A percentile compares a stretch with the other conserved stretches of the same genome.
Conservation (phyloP, 2,888 invertebrate species). For the Tenthredo amoena region DNA sequence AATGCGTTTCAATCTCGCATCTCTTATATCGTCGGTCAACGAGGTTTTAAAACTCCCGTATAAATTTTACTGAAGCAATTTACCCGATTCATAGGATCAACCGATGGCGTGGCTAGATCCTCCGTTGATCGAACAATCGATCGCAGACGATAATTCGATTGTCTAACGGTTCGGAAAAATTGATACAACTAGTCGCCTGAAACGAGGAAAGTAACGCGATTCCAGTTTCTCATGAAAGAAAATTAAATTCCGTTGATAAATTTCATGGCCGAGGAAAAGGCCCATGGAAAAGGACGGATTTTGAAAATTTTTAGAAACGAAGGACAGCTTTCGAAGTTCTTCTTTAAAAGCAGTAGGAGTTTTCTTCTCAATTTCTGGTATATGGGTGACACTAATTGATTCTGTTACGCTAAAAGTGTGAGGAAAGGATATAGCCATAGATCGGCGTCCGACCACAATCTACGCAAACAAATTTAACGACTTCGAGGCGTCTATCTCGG, state of each 20-base stretch:
- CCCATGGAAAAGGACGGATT: not conserved
- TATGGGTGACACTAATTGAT: conserved; percentile 10
- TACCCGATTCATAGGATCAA: not conserved
- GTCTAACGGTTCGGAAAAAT: not conserved
- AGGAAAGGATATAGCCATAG: not conserved
- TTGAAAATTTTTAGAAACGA: no score
- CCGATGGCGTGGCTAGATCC: no score
- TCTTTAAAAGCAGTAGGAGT: no score
- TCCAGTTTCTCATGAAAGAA: not conserved
- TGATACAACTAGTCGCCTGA: not conserved
- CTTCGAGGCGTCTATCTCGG: not conserved
- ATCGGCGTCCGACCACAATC: not conserved
- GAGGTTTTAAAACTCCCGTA: not conserved
- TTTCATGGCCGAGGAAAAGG: no score
- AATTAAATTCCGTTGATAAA: not conserved
- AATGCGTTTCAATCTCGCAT: conserved; percentile 37
- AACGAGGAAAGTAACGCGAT: not conserved
- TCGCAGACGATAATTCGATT: not conserved
- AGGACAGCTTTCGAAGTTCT: no score
- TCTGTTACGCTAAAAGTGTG: not conserved
- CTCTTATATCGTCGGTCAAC: not conserved
- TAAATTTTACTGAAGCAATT: not conserved
- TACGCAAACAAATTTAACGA: conserved; percentile 22
- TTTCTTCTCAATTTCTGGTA: not conserved
- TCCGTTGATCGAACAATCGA: not conserved